Conservation (phyloP, 37 sponge, comb jelly and placozoan genomes). For the Agelas oroides region DNA sequence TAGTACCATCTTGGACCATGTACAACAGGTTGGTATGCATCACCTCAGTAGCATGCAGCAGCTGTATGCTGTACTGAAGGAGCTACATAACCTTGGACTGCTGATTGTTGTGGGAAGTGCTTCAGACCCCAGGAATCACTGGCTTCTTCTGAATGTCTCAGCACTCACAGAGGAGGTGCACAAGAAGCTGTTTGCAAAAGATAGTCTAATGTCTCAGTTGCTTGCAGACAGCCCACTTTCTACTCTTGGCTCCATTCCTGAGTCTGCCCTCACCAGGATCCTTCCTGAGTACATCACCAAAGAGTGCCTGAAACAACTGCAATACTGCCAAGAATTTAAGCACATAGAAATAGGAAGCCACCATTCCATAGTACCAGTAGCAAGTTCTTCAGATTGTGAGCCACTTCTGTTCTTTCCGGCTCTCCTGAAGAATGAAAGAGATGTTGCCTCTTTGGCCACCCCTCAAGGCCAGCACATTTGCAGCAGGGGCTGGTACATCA, state of each 20-base stretch:
- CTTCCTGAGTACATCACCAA: constrained; percentile 11
- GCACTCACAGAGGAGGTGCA: constrained; percentile 9
- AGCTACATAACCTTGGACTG: constrained; percentile 18
- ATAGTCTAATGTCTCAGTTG: too few relatives aligned
- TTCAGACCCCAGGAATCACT: background rate
- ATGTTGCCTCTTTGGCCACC: background rate
- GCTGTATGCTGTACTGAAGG: constrained; percentile 1
- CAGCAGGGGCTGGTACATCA: constrained; percentile 33
- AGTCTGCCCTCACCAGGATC: background rate
- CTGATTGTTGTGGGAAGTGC: constrained; percentile 1
- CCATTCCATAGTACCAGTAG: background rate
- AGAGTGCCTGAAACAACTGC: constrained; percentile 24
- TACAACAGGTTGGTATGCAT: background rate
- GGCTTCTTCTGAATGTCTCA: background rate
- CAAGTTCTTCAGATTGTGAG: background rate
- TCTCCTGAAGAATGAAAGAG: background rate
- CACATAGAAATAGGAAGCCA: background rate
- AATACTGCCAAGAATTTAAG: constrained; percentile 26
- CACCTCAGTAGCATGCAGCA: background rate
- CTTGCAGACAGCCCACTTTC: too few relatives aligned
- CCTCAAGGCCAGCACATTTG: background rate
- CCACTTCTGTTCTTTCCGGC: constrained; percentile 44
- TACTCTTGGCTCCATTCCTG: constrained; percentile 10
- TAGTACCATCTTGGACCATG: background rate
- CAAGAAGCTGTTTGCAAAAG: background rate